Base-by-base conservation (phyloP, 2,113 vertebrate species). In the Chinchilla lanigera region DNA sequence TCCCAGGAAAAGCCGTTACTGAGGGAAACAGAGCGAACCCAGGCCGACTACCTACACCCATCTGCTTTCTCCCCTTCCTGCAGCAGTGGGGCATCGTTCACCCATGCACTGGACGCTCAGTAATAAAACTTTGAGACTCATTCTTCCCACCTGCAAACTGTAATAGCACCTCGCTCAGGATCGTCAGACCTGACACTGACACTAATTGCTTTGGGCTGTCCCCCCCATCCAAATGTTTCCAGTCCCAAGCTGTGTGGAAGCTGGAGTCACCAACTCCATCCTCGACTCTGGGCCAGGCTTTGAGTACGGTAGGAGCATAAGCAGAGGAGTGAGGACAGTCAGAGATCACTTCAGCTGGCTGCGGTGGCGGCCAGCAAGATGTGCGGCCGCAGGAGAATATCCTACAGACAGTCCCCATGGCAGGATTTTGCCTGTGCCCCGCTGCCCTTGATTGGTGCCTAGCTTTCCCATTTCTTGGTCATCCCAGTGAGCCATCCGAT, bases 121-220 rank as follows among this genome's bases (percentile, higher is more conserved):
- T 73, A 88, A 58, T 81, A 93, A 77, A 71, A 22, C 12, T 90
- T 81, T 86, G 52, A 94, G 69, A 73, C 33, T 67, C 44, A 71
- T 47, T 89, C 33, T 88, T 61, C 86, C 65, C 67, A 47, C 77
- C 52, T 89, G 26, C 88, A 81, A 91, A 94, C 52, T 94, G 35
- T 44, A 58, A 35, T 26, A 38, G 65, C 61, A 63, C 30, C 56
- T 20, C 8, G 50, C 35, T 86, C 38, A 17, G 50, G 54, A 13
- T n/a, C 20, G 20, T 4, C 20, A 16, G 33, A 67, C 54, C 24
- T 50, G 47, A 50, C 47, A 50, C 47, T 9, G 47, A 95, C 24
- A 65, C 14, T 10, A 58, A 54, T 20, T 26, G 35, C 13, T 71
- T 78, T 73, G 65, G 91, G 50, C 52, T 38, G 16, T n/a, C 16